These are phyloP conservation scores for Montipora capitata DNA, from an alignment of 92 coral and sea anemone genomes.

Conservation along the genomic window DNA sequence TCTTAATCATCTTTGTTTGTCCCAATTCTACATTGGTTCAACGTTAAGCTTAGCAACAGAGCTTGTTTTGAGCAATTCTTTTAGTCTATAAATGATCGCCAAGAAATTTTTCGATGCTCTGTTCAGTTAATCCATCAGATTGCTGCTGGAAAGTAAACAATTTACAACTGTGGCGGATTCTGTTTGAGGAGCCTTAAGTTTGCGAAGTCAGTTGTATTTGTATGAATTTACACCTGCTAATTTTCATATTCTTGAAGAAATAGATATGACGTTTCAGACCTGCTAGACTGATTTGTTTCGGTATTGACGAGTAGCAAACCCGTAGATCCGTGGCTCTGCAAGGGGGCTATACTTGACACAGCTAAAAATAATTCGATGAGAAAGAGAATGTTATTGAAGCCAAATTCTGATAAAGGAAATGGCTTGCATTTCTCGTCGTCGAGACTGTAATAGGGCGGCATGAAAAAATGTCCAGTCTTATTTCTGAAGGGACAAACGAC, in stretches of 20 bases:
- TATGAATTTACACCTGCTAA: conserved; percentile 36
- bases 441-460: background rate
- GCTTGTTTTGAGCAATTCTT: background rate
- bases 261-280: background rate
- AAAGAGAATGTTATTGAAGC: background rate
- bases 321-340: conserved; percentile 1
- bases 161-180: conserved; percentile 55
- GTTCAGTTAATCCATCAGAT: conserved; percentile 45
- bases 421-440: background rate
- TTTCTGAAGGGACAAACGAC: too few relatives aligned
- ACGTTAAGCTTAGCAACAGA: background rate
- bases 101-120: conserved; percentile 5
- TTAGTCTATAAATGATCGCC: background rate
- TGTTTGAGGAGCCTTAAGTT: conserved; percentile 56
- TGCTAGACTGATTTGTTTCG: conserved; percentile 2
- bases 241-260: conserved; percentile 19
- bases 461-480: background rate
- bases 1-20: conserved; percentile 20
- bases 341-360: background rate
- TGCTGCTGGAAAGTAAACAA: conserved; percentile 41
- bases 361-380: background rate
- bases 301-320: background rate
- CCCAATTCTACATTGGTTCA: background rate
- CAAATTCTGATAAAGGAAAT: background rate
- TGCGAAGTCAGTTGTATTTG: conserved; percentile 36